These are phyloP conservation scores for Smutsia temminckii DNA, from an alignment of 2,797 vertebrate species.

Conservation along the genomic window DNA sequence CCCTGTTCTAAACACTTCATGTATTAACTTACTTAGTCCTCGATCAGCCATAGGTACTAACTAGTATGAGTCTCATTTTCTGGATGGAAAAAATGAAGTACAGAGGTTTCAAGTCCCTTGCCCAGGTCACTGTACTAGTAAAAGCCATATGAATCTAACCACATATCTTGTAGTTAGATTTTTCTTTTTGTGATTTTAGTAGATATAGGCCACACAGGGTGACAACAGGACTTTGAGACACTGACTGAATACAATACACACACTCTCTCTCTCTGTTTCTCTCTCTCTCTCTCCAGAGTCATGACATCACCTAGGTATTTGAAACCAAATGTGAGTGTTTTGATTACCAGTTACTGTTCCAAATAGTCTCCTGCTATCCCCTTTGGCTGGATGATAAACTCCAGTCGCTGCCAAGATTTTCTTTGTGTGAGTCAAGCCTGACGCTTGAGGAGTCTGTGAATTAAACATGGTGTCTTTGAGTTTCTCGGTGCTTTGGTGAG, in stretches of 20 bases:
- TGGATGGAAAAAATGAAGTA: neutral
- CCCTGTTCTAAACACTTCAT: neutral
- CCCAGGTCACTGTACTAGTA: neutral
- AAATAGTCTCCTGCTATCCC: neutral
- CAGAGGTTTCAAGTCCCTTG: neutral
- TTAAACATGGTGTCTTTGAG: neutral
- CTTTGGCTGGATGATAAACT: neutral
- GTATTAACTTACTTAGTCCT: neutral
- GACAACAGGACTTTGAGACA: neutral
- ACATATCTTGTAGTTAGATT: neutral
- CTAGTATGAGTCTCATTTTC: neutral
- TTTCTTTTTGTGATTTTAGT: neutral
- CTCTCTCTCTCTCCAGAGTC: neutral
- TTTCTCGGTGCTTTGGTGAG: neutral
- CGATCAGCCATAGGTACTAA: neutral
- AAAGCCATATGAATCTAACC: neutral
- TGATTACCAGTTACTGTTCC: neutral
- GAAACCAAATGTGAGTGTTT: neutral
- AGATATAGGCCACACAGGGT: neutral
- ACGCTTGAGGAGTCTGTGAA: neutral
- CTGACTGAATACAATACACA: neutral
- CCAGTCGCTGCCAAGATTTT: neutral
- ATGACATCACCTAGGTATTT: neutral
- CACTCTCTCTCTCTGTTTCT: neutral
- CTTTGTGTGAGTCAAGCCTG: neutral